Conservation (phyloP, 2,888 invertebrate species). For the Psylliodes chrysocephalus region DNA sequence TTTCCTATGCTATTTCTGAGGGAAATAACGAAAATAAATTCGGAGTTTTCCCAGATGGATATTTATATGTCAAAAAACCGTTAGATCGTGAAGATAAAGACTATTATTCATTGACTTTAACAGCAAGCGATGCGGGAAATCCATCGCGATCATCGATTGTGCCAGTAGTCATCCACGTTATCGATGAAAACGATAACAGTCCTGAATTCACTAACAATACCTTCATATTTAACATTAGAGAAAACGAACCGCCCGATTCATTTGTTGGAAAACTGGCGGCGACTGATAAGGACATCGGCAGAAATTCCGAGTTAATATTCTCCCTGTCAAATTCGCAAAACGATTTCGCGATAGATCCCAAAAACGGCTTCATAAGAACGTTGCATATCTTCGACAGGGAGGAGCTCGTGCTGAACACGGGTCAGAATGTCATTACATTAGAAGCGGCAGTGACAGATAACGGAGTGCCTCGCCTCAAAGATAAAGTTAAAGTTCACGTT, state of each 20-base stretch:
- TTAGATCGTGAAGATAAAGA: conserved; percentile 92
- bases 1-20: conserved; percentile 84
- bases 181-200: conserved; percentile 96
- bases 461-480: conserved; percentile 77
- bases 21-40: conserved; percentile 89
- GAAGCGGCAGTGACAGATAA: conserved; percentile 91
- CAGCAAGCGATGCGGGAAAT: conserved; percentile 82
- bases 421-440: conserved; percentile 82
- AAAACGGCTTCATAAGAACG: conserved; percentile 91
- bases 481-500: conserved; percentile 89
- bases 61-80: conserved; percentile 84
- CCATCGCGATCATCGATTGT: conserved; percentile 85
- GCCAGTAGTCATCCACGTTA: conserved; percentile 90
- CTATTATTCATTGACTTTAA: conserved; percentile 89
- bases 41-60: conserved; percentile 95
- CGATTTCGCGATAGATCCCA: conserved; percentile 88
- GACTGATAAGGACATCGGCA: conserved; percentile 88
- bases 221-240: conserved; percentile 89
- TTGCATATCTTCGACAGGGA: conserved; percentile 90
- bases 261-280: conserved; percentile 94
- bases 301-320: conserved; percentile 90
- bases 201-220: conserved; percentile 92
- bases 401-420: conserved; percentile 78
- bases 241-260: conserved; percentile 88
- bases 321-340: conserved; percentile 78